Conservation (phyloP, 2,113 vertebrate genomes). For the Illadopsis cleaveri region DNA sequence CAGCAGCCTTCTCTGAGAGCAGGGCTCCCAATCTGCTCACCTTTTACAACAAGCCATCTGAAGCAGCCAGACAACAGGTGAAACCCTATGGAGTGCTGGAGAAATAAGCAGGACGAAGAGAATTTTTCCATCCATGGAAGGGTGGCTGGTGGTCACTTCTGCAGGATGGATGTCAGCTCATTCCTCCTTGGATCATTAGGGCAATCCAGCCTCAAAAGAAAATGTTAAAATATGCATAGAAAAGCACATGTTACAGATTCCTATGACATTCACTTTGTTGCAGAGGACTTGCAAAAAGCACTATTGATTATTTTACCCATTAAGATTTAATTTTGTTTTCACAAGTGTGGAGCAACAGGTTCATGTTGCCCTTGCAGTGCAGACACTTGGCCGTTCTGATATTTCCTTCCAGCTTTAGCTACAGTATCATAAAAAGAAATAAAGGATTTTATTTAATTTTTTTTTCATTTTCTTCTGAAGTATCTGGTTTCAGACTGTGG, state of each 20-base stretch:
- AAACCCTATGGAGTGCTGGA: neutral
- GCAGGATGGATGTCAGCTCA: neutral
- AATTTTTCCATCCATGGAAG: neutral
- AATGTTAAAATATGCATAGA: neutral
- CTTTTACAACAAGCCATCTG: neutral
- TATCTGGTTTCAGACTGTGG: neutral
- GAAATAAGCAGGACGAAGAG: neutral
- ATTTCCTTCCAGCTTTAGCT: neutral
- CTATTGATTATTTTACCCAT: neutral
- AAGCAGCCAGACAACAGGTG: neutral
- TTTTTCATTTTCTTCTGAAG: neutral
- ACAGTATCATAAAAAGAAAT: neutral
- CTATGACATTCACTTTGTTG: neutral
- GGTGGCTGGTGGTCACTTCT: neutral
- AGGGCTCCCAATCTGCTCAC: neutral
- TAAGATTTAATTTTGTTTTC: neutral
- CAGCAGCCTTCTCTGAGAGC: neutral
- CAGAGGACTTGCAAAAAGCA: neutral
- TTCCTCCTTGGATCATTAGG: neutral
- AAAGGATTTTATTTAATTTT: neutral
- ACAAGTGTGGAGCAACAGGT: neutral
- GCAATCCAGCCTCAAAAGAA: neutral
- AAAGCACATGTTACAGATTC: neutral
- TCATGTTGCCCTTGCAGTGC: neutral
- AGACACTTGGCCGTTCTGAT: neutral